These are phyloP conservation scores for Pangasius larnaudii DNA, from an alignment of 2,797 vertebrate genomes.

Conservation along the genomic window DNA sequence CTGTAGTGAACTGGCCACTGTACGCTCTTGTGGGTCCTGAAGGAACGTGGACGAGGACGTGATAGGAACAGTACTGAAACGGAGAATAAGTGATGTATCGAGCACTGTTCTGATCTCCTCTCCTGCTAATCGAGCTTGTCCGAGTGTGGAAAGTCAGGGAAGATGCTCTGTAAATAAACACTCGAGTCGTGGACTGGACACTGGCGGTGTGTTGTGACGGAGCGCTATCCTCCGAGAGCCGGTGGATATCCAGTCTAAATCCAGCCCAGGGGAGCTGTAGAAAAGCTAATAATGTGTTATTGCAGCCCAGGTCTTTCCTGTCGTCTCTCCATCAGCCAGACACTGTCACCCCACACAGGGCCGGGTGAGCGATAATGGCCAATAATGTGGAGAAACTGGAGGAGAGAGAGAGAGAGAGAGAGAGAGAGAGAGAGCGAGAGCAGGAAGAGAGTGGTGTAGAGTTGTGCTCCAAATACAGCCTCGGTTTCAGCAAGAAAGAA, in stretches of 20 bases:
- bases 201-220: slow-evolving; percentile 65
- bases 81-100: not conserved
- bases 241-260: slow-evolving; percentile 83
- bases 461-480: slow-evolving; percentile 49
- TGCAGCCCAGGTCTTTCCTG: slow-evolving; percentile 76
- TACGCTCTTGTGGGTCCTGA: not conserved
- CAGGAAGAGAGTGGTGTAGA: slow-evolving; percentile 68
- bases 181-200: not conserved
- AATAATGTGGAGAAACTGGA: slow-evolving; percentile 79
- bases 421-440: not conserved
- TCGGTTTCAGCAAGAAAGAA: not conserved
- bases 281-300: slow-evolving; percentile 87
- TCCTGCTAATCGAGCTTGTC: slow-evolving; percentile 2
- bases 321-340: slow-evolving; percentile 79
- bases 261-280: slow-evolving; percentile 77
- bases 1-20: not conserved
- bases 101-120: not conserved
- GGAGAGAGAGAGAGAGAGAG: not conserved
- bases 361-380: slow-evolving; percentile 79
- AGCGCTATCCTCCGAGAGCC: slow-evolving; percentile 75
- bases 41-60: not conserved
- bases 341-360: slow-evolving; percentile 77
- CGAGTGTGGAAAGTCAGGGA: not conserved
- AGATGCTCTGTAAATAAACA: slow-evolving; percentile 32
- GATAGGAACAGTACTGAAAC: slow-evolving; percentile 23